Conservation (phyloP, 2,888 invertebrate species). For the Lasioglossum zephyrum region DNA sequence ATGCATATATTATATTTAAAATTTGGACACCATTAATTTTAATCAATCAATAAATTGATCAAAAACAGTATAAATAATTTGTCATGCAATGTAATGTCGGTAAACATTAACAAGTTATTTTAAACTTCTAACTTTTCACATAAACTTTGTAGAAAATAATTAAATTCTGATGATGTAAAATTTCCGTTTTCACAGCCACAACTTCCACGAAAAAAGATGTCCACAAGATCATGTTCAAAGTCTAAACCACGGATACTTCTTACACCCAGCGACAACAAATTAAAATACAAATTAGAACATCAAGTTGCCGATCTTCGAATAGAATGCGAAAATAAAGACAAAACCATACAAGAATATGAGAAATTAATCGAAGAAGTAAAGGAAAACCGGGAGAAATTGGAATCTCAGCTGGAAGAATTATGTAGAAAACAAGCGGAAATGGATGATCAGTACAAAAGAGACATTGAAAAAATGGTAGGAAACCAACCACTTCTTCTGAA, state of each 20-base stretch:
- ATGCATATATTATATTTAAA: neutral
- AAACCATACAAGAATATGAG: constrained; percentile 80
- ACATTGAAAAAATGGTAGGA: constrained; percentile 77
- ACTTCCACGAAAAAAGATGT: constrained; percentile 72
- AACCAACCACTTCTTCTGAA: neutral
- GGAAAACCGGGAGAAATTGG: constrained; percentile 68
- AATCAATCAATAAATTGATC: neutral
- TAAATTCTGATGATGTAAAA: neutral
- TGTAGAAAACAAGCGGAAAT: constrained; percentile 66
- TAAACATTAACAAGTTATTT: neutral
- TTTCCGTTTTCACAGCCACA: constrained; percentile 72
- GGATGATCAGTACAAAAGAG: constrained; percentile 74
- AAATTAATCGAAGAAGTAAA: constrained; percentile 79
- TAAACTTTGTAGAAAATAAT: neutral
- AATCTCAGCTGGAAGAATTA: constrained; percentile 67
- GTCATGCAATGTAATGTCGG: neutral
- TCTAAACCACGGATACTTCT: constrained; percentile 65
- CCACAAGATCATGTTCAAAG: constrained; percentile 69
- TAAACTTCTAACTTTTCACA: neutral
- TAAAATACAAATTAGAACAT: constrained; percentile 73
- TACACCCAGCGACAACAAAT: constrained; percentile 59
- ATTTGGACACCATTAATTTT: neutral
- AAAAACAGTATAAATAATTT: neutral
- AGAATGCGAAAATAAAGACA: constrained; percentile 80
- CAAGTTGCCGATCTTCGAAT: constrained; percentile 80